These are phyloP conservation scores for Callorhinus ursinus DNA, from an alignment of 2,113 vertebrate genomes.

Conservation along the genomic window DNA sequence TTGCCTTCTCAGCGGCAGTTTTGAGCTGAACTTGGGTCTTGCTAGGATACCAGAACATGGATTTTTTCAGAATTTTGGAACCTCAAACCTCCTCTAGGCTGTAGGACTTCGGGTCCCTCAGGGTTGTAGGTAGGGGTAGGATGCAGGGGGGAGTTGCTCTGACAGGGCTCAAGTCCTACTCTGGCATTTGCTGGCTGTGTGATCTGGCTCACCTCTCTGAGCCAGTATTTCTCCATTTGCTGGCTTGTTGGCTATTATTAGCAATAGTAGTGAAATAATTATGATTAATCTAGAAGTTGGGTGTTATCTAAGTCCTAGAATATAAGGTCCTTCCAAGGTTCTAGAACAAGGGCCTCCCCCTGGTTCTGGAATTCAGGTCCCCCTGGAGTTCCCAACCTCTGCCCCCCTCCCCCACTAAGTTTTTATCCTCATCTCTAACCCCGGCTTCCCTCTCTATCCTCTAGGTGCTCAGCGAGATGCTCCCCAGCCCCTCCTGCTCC, in stretches of 20 bases:
- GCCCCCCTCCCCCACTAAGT: neutral
- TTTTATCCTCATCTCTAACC: conserved; percentile 34
- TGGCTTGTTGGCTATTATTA: neutral
- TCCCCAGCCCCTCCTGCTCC: conserved; percentile 43
- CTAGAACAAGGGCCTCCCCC: neutral
- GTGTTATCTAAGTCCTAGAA: neutral
- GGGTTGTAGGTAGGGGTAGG: neutral
- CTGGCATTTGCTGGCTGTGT: neutral
- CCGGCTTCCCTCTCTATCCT: neutral
- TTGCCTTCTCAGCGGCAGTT: neutral
- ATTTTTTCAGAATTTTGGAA: neutral
- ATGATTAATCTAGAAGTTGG: neutral
- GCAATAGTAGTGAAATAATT: neutral
- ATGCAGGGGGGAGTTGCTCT: neutral
- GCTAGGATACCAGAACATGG: neutral
- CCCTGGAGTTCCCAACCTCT: neutral
- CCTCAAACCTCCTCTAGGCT: neutral
- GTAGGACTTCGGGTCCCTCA: neutral
- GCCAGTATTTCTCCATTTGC: neutral
- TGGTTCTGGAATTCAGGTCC: neutral
- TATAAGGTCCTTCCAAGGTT: neutral
- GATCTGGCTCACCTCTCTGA: conserved; percentile 5
- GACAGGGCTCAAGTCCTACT: neutral
- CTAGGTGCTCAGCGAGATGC: conserved; percentile 84
- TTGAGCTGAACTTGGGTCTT: neutral